Evolutionary conservation across 1,140 invertebrate species (phyloP), one percentile per base, ranked within the genome.

Genomic region (Drosophila funebris): DNA sequence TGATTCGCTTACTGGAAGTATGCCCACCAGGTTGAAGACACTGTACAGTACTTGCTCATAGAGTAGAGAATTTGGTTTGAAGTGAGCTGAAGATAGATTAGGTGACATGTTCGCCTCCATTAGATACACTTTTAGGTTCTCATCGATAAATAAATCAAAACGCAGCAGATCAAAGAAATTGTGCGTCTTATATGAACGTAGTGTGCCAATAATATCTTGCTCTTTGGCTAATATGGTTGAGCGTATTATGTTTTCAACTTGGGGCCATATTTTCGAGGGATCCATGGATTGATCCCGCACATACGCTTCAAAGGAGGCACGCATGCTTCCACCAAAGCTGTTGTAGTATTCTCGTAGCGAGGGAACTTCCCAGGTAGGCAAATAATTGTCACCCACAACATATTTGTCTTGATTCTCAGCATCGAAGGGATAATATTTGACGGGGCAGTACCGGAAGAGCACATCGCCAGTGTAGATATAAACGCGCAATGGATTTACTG

Each of bases 51-150:
- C 96, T 93, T 99, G 97, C 84, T 99, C 96, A 76, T 99, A 99
- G 0, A 99, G 91, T 7, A 97, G 90, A 64, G 95, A 94, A 91
- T 99, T 99, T 0, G 95, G 95, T 39, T 95, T 94, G 92, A 96
- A 99, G 92, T 99, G 98, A 0, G 95, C 95, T 0, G 98, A 98
- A 0, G 97, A 98, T 18, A 99, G 93, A 93, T 99, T 99, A 0
- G 98, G 98, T 24, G 97, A 98, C 98, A 99, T 99, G 91, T 99
- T 99, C 0, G 97, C 98, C 92, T 99, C 98, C 95, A 99, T 96
- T 2, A 98, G 92, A 82, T 95, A 97, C 2, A 99, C 96, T 46
- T 97, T 96, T 0, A 99, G 87, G 48, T 98, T 92, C 76, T 97
- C 96, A 91, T 99, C 97, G 4, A 99, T 92, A 0, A 98, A 95